These are phyloP conservation scores for Ammodytes marinus DNA, from an alignment of 2,113 vertebrate species.

Conservation along the genomic window DNA sequence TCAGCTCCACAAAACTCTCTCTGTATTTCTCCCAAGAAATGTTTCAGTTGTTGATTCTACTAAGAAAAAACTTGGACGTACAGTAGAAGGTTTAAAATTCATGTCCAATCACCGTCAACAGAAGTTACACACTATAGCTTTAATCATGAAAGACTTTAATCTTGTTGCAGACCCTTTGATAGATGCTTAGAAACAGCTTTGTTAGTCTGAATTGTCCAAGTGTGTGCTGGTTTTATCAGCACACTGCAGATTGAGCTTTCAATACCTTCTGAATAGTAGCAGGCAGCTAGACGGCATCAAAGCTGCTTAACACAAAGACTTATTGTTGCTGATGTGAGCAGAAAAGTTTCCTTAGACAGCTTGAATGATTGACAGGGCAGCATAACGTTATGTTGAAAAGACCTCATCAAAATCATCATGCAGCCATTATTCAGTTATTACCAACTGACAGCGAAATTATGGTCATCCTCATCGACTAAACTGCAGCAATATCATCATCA, in stretches of 20 bases:
- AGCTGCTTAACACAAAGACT: conserved; percentile 43
- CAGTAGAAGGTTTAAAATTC: too few species aligned
- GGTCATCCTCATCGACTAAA: not conserved
- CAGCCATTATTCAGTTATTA: conserved; percentile 7
- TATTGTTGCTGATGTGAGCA: conserved; percentile 27
- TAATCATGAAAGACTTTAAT: conserved; percentile 3
- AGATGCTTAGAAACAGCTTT: not conserved
- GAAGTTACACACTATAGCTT: not conserved
- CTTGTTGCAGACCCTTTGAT: not conserved
- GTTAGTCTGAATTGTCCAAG: not conserved
- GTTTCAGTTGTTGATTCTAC: too few species aligned
- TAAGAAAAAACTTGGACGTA: too few species aligned
- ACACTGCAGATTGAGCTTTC: conserved; percentile 28
- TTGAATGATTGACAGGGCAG: conserved; percentile 73
- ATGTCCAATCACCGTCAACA: too few species aligned
- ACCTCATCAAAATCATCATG: conserved; percentile 8
- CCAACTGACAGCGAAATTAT: not conserved
- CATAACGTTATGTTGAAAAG: conserved; percentile 66
- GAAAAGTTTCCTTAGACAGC: conserved; percentile 57
- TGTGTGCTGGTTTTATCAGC: not conserved
- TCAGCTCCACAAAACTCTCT: too few species aligned
- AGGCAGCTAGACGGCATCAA: conserved; percentile 23
- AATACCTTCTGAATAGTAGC: conserved; percentile 1
- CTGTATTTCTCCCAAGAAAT: too few species aligned
- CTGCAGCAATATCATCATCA: not conserved